phyloP scores from a whole-genome alignment of 2,797 vertebrate genomes.

The Hyperoplus lanceolatus region DNA sequence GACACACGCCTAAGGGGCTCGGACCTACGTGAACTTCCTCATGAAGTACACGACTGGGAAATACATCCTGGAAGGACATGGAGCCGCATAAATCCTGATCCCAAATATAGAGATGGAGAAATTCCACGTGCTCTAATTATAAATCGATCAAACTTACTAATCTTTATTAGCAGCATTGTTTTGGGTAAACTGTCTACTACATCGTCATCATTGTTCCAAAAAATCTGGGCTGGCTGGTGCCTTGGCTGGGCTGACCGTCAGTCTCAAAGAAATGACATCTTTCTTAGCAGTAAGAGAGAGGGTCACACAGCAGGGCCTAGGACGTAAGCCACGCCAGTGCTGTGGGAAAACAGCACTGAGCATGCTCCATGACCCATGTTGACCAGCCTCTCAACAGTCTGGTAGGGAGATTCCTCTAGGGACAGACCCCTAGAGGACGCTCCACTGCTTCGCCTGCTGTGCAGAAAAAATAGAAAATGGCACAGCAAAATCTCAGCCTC shows the following conservation, averaged over 20 bases:
- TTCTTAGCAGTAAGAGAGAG: slow-evolving; percentile 66
- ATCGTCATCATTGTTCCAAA: background rate
- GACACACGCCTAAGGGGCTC: slow-evolving; percentile 19
- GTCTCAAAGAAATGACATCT: slow-evolving; percentile 70
- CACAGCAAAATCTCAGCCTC: slow-evolving; percentile 5
- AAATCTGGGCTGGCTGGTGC: slow-evolving; percentile 27
- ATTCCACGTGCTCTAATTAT: background rate
- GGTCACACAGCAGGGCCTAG: slow-evolving; percentile 72
- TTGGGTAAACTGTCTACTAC: background rate
- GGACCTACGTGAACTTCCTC: slow-evolving; percentile 46
- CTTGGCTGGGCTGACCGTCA: slow-evolving; percentile 10
- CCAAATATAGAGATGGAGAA: slow-evolving; percentile 30
- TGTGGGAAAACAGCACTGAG: slow-evolving; percentile 84
- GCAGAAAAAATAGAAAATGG: slow-evolving; percentile 57
- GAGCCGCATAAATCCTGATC: slow-evolving; percentile 24
- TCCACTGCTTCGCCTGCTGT: slow-evolving; percentile 42
- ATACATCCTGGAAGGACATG: slow-evolving; percentile 51
- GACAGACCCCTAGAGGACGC: slow-evolving; percentile 60
- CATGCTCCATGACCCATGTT: slow-evolving; percentile 75
- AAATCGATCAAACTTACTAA: background rate
- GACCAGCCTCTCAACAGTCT: slow-evolving; percentile 58
- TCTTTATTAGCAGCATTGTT: background rate
- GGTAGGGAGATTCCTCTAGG: slow-evolving; percentile 60
- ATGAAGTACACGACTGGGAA: slow-evolving; percentile 27
- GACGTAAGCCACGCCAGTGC: slow-evolving; percentile 58